Evolutionary conservation across 2,888 invertebrate genomes (phyloP).

Genomic region (Celastrina argiolus): DNA sequence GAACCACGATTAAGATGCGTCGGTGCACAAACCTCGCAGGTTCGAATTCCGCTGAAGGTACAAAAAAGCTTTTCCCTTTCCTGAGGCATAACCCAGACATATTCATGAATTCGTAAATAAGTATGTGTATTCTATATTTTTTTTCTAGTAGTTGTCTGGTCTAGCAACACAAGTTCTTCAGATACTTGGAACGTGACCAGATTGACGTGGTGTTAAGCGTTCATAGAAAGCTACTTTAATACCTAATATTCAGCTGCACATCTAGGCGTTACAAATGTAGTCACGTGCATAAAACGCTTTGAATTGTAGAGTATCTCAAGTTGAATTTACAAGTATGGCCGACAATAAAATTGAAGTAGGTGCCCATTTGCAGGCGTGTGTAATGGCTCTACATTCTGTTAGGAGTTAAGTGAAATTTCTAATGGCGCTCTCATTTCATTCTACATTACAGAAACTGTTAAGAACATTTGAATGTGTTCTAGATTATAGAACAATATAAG

Average conservation of each 20-base stretch:
- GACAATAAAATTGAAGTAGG: slow-evolving; percentile 5
- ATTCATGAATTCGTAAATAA: too few species aligned
- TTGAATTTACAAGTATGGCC: neutral
- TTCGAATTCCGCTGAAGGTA: too few species aligned
- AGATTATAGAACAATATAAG: too few species aligned
- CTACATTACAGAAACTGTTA: neutral
- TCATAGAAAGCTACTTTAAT: neutral
- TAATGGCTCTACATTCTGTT: neutral
- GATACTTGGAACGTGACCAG: too few species aligned
- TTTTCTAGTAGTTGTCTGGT: too few species aligned
- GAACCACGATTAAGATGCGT: too few species aligned
- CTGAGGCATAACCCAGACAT: too few species aligned
- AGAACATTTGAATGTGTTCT: neutral
- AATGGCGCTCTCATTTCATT: neutral
- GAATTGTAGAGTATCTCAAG: neutral
- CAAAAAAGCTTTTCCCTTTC: too few species aligned
- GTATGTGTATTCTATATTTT: too few species aligned
- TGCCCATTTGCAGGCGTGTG: neutral
- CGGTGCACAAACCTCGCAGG: too few species aligned
- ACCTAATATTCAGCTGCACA: neutral
- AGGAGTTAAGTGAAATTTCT: neutral
- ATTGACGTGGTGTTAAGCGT: too few species aligned
- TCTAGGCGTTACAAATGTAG: neutral
- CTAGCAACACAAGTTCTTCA: too few species aligned
- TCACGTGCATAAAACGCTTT: neutral